phyloP scores from a whole-genome alignment of 2,797 vertebrate genomes.

The Pangasius macronema region DNA sequence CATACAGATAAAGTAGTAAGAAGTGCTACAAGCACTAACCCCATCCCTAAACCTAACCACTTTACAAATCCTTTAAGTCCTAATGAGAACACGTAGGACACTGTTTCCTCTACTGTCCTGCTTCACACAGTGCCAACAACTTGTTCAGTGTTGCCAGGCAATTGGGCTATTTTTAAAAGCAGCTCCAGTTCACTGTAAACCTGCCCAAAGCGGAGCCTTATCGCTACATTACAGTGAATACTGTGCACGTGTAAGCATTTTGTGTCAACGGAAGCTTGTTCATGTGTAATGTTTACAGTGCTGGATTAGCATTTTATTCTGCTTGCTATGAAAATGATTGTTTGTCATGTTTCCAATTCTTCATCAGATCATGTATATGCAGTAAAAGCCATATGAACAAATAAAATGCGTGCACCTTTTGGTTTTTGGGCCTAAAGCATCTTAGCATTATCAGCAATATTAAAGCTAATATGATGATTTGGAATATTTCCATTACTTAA shows the following conservation, averaged over 20 bases:
- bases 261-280: not conserved
- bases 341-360: not conserved
- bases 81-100: constrained; percentile 2
- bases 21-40: not conserved
- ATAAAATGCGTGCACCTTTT: not conserved
- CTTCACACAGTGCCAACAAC: constrained; percentile 2
- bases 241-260: not conserved
- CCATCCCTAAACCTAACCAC: not conserved
- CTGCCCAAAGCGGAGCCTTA: not conserved
- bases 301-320: not conserved
- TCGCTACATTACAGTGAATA: not conserved
- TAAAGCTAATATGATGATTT: not conserved
- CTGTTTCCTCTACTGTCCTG: not conserved
- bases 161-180: constrained; percentile 15
- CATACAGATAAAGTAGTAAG: not conserved
- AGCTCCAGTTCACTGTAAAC: not conserved
- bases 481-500: not conserved
- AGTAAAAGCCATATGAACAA: not conserved
- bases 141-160: constrained; percentile 16
- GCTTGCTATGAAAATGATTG: not conserved
- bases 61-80: not conserved
- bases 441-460: not conserved
- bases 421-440: not conserved
- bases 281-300: not conserved
- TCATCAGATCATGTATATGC: not conserved